phyloP scores from a whole-genome alignment of 2,113 vertebrate species.

The Oryctolagus cuniculus region mOryCun1.1 NC_091438.1:72503501-72504000 shows the following conservation, averaged over 20 bases:
- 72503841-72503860: conserved; percentile 81
- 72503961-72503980: conserved; percentile 53
- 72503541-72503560: not conserved
- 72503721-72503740: not conserved
- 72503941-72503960: conserved; percentile 77
- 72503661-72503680: not conserved
- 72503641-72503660: conserved; percentile 44
- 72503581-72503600: not conserved
- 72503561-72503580: conserved; percentile 20
- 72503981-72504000: conserved; percentile 73
- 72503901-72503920: conserved; percentile 80
- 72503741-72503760: conserved; percentile 64
- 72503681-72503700: not conserved
- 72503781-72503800: conserved; percentile 67
- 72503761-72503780: conserved; percentile 44
- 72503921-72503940: conserved; percentile 75
- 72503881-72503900: conserved; percentile 69
- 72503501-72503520: not conserved
- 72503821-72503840: conserved; percentile 68
- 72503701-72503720: not conserved
- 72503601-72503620: conserved; percentile 7
- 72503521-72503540: conserved; percentile 35
- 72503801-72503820: conserved; percentile 56
- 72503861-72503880: conserved; percentile 72
- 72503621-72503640: conserved; percentile 37